phyloP scores from a whole-genome alignment of 2,888 invertebrate genomes.

The Tetrapedia diversipes region DNA sequence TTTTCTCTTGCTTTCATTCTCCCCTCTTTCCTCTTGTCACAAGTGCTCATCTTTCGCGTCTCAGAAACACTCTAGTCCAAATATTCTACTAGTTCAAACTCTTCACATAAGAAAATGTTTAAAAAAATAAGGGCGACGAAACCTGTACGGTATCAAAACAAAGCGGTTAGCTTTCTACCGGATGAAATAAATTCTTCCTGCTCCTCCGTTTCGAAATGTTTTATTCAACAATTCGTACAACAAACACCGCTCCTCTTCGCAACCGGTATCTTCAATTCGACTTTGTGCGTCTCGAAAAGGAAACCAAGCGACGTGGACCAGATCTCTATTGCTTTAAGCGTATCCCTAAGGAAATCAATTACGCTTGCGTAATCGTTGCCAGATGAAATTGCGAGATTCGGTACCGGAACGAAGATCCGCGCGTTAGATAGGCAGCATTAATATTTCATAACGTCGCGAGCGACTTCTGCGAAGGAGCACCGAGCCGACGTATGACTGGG shows the following conservation, averaged over 20 bases:
- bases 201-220: conserved; percentile 4
- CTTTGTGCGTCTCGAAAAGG: background rate
- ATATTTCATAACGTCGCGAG: background rate
- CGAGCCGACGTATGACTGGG: too few species aligned
- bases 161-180: conserved; percentile 10
- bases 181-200: background rate
- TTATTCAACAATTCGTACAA: conserved; percentile 15
- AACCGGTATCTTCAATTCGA: background rate
- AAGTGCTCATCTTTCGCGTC: too few species aligned
- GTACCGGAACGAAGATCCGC: conserved; percentile 8
- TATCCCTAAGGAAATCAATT: background rate
- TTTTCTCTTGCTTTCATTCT: too few species aligned
- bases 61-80: too few species aligned
- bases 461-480: background rate
- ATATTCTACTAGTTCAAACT: too few species aligned
- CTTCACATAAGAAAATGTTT: too few species aligned
- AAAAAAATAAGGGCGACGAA: background rate
- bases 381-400: conserved; percentile 9
- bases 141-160: background rate
- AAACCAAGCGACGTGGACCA: background rate
- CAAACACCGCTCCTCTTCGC: background rate
- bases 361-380: background rate
- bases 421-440: background rate
- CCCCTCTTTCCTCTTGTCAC: too few species aligned
- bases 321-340: too few species aligned